These are phyloP conservation scores for Cinara cedri DNA, from an alignment of 2,888 invertebrate genomes.

Conservation along the genomic window DNA sequence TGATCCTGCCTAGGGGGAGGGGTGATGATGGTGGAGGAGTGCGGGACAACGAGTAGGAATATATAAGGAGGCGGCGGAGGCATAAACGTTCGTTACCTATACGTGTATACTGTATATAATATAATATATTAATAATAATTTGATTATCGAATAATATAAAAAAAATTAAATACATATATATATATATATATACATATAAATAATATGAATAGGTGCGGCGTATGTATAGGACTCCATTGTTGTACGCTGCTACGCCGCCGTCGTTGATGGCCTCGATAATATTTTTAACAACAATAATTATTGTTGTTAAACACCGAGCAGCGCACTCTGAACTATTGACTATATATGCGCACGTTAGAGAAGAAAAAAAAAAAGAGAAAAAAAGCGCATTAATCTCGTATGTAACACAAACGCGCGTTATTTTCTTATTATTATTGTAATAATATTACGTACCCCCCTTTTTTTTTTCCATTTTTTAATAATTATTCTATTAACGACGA, in stretches of 20 bases:
- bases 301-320: slow-evolving; percentile 51
- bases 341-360: slow-evolving; percentile 4
- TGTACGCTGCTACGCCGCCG: slow-evolving; percentile 11
- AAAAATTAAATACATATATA: slow-evolving; percentile 27
- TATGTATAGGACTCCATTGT: slow-evolving; percentile 37
- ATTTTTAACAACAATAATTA: slow-evolving; percentile 47
- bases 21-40: neutral
- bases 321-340: slow-evolving; percentile 26
- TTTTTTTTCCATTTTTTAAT: neutral
- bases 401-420: slow-evolving; percentile 9
- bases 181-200: neutral
- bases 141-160: slow-evolving; percentile 52
- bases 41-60: neutral
- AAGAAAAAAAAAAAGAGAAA: slow-evolving; percentile 9
- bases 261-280: slow-evolving; percentile 53
- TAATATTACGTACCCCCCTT: slow-evolving; percentile 15
- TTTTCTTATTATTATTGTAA: slow-evolving; percentile 16
- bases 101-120: neutral
- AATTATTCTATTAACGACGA: slow-evolving; percentile 29
- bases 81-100: slow-evolving; percentile 47
- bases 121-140: slow-evolving; percentile 42
- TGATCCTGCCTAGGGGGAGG: slow-evolving; percentile 1
- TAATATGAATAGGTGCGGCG: neutral
- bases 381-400: slow-evolving; percentile 30
- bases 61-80: slow-evolving; percentile 32